Evolutionary conservation across 2,113 vertebrate species (phyloP), one percentile per base, ranked within the genome.

Genomic region (Oreotrochilus melanogaster): DNA sequence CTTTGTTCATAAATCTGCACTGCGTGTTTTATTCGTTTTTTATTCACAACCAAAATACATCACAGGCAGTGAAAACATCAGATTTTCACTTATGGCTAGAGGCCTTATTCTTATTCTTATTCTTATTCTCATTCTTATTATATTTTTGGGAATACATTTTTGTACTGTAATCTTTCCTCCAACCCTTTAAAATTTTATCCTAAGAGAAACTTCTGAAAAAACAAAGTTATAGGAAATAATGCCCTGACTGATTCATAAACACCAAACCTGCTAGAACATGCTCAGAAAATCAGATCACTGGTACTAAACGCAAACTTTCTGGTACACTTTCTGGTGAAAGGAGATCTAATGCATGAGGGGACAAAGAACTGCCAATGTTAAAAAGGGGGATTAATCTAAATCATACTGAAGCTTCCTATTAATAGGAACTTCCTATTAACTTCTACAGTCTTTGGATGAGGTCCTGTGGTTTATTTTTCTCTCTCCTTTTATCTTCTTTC

Each of bases 341-440:
- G 43, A 87, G 30, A 80, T 42, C 42, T 74, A 90, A 93, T 28
- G 25, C 27, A 67, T 11, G 89, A 79, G 16, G 33, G 75, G 78
- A 92, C 76, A 92, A 93, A 94, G 82, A 86, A 70, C 48, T 50
- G 60, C 24, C 72, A 67, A 43, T 76, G 67, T 83, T 80, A 89
- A 88, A 94, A 95, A 83, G 0, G 0, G 22, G 83, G 66, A 76
- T 76, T 86, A 79, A 94, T 86, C 81, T 89, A 86, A 93, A 94
- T n/a, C 82, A 79, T 51, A 39, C 71, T n/a, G 71, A 90, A 95
- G 94, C 50, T n/a, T n/a, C n/a, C n/a, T n/a, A n/a, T n/a, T 93
- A 95, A 97, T 87, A 60, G 94, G 87, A 97, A 97, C 78, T 96
- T 94, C 86, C 94, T 84, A 97, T 95, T 96, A 95, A 94, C 92